Conservation (phyloP, 2,888 invertebrate species). For the Pogonocherus hispidulus region DNA sequence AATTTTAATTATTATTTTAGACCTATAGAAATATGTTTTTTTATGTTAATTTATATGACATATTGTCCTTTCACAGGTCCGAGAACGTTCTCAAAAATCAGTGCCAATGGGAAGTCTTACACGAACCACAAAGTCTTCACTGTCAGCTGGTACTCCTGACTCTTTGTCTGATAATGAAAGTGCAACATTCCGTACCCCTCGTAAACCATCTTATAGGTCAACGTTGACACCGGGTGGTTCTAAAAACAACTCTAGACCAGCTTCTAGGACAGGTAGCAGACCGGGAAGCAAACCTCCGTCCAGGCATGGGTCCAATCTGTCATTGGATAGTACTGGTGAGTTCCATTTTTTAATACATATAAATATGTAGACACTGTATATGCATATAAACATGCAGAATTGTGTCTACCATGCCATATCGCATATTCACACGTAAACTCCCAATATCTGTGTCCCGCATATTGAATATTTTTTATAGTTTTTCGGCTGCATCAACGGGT, state of each 20-base stretch:
- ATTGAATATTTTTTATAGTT: too few relatives aligned
- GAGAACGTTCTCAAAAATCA: constrained; percentile 92
- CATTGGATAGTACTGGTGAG: constrained; percentile 88
- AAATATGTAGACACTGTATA: too few relatives aligned
- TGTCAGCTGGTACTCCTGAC: constrained; percentile 90
- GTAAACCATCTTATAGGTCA: constrained; percentile 79
- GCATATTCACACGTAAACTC: too few relatives aligned
- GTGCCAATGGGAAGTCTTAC: constrained; percentile 84
- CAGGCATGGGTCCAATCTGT: constrained; percentile 92
- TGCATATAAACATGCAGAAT: too few relatives aligned
- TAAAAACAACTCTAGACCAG: constrained; percentile 81
- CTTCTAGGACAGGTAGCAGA: constrained; percentile 87
- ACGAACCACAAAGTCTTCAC: constrained; percentile 81
- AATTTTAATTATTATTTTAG: too few relatives aligned
- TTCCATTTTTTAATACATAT: too few relatives aligned
- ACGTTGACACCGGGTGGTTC: constrained; percentile 85
- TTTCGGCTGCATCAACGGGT: too few relatives aligned
- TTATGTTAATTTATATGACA: not conserved
- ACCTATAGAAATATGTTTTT: too few relatives aligned
- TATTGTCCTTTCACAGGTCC: constrained; percentile 75
- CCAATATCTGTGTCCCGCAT: too few relatives aligned
- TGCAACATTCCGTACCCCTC: constrained; percentile 75
- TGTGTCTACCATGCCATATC: too few relatives aligned
- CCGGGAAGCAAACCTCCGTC: constrained; percentile 94
- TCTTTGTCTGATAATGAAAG: constrained; percentile 90